Evolutionary conservation across 1,140 invertebrate genomes (phyloP), one percentile per base, ranked within the genome.

Genomic region (Dendroctonus ponderosae): DNA sequence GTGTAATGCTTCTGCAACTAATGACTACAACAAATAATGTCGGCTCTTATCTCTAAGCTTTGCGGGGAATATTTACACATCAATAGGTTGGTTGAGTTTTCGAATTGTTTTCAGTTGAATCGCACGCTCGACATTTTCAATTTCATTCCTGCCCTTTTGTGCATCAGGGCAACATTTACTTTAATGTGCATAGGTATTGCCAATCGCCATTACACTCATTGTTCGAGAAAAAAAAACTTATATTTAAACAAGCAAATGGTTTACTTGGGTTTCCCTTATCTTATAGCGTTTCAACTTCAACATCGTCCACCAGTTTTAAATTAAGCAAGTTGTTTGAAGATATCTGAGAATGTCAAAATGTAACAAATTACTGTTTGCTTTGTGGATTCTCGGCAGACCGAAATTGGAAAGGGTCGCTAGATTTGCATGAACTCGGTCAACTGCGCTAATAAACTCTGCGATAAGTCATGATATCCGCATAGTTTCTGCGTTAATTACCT

Each of bases 1-100:
- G 15, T 54, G 40, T 63, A 53, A 63, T 54, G 50, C 41, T 44
- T 41, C 44, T 51, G 38, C 14, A 62, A 50, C 48, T 63, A 63
- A 63, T 63, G 61, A 53, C 50, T 63, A 54, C 42, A 56, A 54
- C 61, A 63, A 63, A 63, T 62, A 44, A 44, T 15, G 38, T n/a
- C 48, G 8, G n/a, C 26, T 41, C 59, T 51, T 62, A 62, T 62
- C 49, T 62, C 48, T 51, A 48, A 41, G 43, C 43, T 48, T 44
- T 44, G 46, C 9, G n/a, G 38, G 43, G 26, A n/a, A 11, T 38
- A 60, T 60, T 60, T 60, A 60, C 57, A 48, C 57, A 38, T 60
- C 57, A 60, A 38, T 60, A 46, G 42, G 48, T 60, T 38, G 39
- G 44, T 46, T 49, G 57, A 58, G 2, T 58, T 6, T 53, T 4